phyloP scores from a whole-genome alignment of 2,888 invertebrate genomes.

The Diplazon laetatorius region DNA sequence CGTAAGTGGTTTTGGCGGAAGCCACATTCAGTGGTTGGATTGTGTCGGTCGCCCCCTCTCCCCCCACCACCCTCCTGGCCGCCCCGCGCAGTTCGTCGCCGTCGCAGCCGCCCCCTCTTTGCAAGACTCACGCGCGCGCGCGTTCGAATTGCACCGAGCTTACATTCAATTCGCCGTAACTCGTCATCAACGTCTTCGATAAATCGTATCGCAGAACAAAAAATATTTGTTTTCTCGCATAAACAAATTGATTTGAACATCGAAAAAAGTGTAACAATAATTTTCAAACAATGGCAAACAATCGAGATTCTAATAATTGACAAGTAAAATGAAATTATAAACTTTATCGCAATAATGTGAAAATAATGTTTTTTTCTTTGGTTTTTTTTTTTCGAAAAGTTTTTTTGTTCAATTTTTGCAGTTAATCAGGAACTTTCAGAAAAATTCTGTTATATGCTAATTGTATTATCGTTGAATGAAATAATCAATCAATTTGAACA shows the following conservation, averaged over 20 bases:
- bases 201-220: slow-evolving; percentile 2
- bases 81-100: slow-evolving; percentile 64
- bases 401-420: too few relatives aligned
- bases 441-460: too few relatives aligned
- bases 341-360: not conserved
- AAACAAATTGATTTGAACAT: not conserved
- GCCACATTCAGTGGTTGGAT: slow-evolving; percentile 82
- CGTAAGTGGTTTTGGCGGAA: slow-evolving; percentile 83
- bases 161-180: slow-evolving; percentile 74
- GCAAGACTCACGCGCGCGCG: slow-evolving; percentile 65
- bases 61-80: too few relatives aligned
- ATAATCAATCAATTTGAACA: not conserved
- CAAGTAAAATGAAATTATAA: not conserved
- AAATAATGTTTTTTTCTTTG: not conserved
- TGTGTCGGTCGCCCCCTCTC: too few relatives aligned
- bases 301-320: too few relatives aligned
- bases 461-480: too few relatives aligned
- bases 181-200: slow-evolving; percentile 49
- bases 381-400: too few relatives aligned
- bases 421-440: too few relatives aligned
- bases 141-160: slow-evolving; percentile 64
- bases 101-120: slow-evolving; percentile 50
- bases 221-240: not conserved
- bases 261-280: not conserved
- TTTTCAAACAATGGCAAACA: not conserved